Percentiles rank a stretch among this genome's conserved stretches.
Evolutionary conservation across 1,140 invertebrate genomes (phyloP).

Genomic region (Bactericera cockerelli): DNA sequence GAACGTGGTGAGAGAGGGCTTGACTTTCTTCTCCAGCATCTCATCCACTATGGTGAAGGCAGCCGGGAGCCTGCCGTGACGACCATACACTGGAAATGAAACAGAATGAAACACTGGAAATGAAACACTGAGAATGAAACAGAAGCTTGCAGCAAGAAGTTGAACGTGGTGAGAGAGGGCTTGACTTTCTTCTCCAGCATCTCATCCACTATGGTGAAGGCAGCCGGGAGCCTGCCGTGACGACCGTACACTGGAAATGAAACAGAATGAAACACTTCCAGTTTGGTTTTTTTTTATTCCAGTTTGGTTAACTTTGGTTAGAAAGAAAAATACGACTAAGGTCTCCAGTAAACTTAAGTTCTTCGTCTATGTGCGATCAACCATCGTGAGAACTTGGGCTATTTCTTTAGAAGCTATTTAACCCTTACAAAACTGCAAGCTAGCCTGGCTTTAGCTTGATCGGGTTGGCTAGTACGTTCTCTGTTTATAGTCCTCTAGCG

Average conservation of each 20-base stretch:
- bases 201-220: slow-evolving; percentile 70
- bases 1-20: slow-evolving; percentile 37
- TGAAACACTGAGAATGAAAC: too few relatives aligned
- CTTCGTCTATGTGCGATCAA: too few relatives aligned
- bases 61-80: slow-evolving; percentile 53
- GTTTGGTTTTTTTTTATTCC: background rate
- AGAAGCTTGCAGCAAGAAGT: slow-evolving; percentile 40
- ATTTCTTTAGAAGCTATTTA: too few relatives aligned
- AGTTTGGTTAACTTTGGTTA: background rate
- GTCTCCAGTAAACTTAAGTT: background rate
- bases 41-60: slow-evolving; percentile 72
- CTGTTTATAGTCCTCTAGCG: too few relatives aligned
- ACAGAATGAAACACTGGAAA: slow-evolving; percentile 67
- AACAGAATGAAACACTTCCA: slow-evolving; percentile 10
- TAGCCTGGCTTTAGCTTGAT: too few relatives aligned
- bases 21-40: slow-evolving; percentile 50
- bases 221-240: slow-evolving; percentile 54
- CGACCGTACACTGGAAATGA: slow-evolving; percentile 51
- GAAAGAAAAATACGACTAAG: too few relatives aligned
- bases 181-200: slow-evolving; percentile 48
- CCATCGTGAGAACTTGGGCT: too few relatives aligned
- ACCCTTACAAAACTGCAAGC: too few relatives aligned
- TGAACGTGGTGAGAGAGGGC: slow-evolving; percentile 37
- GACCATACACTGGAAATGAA: slow-evolving; percentile 48
- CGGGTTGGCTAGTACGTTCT: too few relatives aligned